These are phyloP conservation scores for Anorthoa munda DNA, from an alignment of 2,888 invertebrate species.

Conservation along the genomic window DNA sequence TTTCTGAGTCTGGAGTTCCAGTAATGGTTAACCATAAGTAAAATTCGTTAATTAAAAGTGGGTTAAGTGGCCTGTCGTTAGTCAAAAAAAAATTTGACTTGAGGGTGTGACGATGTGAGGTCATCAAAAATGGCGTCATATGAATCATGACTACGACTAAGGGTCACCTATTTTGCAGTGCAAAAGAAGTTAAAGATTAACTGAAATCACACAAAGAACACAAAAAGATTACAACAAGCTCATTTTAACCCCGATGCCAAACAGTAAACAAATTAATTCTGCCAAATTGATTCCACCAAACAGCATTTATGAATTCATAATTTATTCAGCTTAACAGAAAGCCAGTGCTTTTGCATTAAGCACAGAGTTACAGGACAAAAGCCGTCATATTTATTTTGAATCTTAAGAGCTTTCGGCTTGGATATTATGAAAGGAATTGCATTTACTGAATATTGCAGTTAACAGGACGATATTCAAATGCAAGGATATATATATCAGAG, in stretches of 20 bases:
- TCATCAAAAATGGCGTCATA: not conserved
- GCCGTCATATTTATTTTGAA: slow-evolving; percentile 29
- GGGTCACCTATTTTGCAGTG: not conserved
- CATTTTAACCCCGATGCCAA: not conserved
- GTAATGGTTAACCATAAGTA: no score
- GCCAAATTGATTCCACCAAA: slow-evolving; percentile 21
- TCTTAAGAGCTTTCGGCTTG: slow-evolving; percentile 9
- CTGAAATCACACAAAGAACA: no score
- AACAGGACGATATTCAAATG: not conserved
- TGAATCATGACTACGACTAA: not conserved
- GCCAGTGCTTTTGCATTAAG: slow-evolving; percentile 18
- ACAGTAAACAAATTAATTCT: slow-evolving; percentile 16
- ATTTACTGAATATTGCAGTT: slow-evolving; percentile 27
- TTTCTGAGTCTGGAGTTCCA: no score
- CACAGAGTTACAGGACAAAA: slow-evolving; percentile 27
- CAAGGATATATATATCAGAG: not conserved
- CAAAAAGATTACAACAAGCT: not conserved
- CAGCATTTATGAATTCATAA: slow-evolving; percentile 36
- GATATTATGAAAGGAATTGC: slow-evolving; percentile 30
- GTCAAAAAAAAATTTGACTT: no score
- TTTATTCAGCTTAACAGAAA: slow-evolving; percentile 32
- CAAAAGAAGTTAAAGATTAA: rapidly evolving
- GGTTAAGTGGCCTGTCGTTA: no score
- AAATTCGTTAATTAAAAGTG: no score
- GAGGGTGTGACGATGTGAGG: not conserved